These are phyloP conservation scores for Callaeas wilsoni DNA, from an alignment of 2,113 vertebrate species.

Conservation along the genomic window DNA sequence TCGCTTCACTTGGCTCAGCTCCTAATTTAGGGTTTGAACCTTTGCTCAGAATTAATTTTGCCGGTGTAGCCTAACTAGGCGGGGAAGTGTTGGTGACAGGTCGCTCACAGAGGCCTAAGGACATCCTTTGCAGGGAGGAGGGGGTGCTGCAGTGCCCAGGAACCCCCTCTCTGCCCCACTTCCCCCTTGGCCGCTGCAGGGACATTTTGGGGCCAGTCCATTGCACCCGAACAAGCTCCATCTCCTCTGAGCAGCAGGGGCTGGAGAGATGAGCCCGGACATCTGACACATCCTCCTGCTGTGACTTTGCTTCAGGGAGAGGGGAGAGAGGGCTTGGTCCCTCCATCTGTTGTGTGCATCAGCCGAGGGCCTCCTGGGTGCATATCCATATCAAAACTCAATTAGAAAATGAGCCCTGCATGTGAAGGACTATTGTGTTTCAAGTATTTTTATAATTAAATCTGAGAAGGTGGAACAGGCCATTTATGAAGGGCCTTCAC, in stretches of 20 bases:
- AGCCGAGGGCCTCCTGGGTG: background rate
- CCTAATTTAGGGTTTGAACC: background rate
- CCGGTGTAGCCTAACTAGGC: background rate
- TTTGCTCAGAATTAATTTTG: background rate
- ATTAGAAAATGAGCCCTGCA: constrained; percentile 18
- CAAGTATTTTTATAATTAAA: constrained; percentile 8
- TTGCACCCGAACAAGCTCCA: background rate
- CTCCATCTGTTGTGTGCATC: background rate
- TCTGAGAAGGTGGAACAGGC: background rate
- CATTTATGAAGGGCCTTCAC: background rate
- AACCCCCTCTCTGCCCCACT: background rate
- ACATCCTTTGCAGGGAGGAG: background rate
- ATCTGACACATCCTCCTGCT: background rate
- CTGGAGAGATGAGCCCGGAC: background rate
- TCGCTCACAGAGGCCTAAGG: background rate
- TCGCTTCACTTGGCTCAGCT: rapidly evolving
- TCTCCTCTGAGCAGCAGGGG: background rate
- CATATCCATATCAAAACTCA: background rate
- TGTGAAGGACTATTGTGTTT: background rate
- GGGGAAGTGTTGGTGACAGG: background rate
- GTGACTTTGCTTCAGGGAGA: background rate
- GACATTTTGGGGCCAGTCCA: rapidly evolving
- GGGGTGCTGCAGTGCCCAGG: background rate
- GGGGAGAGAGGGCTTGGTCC: background rate
- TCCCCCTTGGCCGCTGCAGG: background rate